Evolutionary conservation across 2,888 invertebrate species (phyloP).

Genomic region (Monochamus alternatus): DNA sequence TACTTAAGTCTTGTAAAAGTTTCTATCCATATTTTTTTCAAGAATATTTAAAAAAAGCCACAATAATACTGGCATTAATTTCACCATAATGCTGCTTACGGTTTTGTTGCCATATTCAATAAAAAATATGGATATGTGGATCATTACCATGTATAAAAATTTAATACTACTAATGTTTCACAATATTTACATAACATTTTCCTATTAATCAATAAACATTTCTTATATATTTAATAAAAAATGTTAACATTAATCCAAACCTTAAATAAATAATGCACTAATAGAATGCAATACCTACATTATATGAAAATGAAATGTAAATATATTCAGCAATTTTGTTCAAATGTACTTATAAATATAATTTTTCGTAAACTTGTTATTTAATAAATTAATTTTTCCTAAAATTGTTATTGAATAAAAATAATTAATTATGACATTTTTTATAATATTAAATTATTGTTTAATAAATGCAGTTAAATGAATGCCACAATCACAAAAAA

Average conservation of each 20-base stretch:
- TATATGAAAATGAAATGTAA: conserved; percentile 32
- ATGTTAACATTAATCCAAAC: background rate
- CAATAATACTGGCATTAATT: background rate
- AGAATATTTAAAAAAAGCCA: background rate
- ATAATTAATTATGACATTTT: background rate
- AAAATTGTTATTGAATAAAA: background rate
- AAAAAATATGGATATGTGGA: conserved; percentile 17
- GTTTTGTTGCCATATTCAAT: background rate
- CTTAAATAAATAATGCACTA: conserved; percentile 14
- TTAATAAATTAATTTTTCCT: background rate
- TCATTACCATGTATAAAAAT: background rate
- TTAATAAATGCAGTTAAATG: conserved; percentile 42
- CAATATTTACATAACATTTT: conserved; percentile 32
- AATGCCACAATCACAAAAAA: conserved; percentile 65
- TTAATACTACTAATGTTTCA: background rate
- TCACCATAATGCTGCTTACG: background rate
- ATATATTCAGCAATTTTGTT: conserved; percentile 14
- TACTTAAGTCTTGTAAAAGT: background rate
- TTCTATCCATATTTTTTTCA: conserved; percentile 21
- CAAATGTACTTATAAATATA: background rate
- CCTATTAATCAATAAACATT: background rate
- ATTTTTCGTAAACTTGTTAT: background rate
- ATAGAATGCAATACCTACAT: background rate
- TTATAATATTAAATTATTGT: conserved; percentile 12
- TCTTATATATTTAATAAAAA: background rate